Percentiles rank a stretch among this genome's conserved stretches.
Conservation (phyloP, 2,888 invertebrate species). For the Coremacera marginata region DNA sequence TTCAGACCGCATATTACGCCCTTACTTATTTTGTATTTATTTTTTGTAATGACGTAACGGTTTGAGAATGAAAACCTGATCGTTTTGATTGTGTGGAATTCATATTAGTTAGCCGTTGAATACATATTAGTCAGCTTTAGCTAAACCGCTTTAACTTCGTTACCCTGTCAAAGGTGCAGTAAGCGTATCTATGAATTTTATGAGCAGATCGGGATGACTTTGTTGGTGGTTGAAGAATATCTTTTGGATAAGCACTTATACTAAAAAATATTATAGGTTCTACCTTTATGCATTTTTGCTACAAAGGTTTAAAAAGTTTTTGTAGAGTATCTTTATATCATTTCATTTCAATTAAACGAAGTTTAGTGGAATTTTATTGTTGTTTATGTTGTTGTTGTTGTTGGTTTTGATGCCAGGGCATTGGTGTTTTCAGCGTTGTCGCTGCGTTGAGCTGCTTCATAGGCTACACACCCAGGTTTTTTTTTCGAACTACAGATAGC, state of each 20-base stretch:
- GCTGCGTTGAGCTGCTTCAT: neutral
- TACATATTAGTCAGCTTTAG: too few relatives aligned
- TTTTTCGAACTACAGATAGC: neutral
- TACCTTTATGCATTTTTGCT: too few relatives aligned
- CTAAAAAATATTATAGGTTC: too few relatives aligned
- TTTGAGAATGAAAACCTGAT: neutral
- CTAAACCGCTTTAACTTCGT: neutral
- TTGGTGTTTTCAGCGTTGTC: neutral
- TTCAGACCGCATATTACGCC: too few relatives aligned
- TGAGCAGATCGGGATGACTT: too few relatives aligned
- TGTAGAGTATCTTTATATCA: neutral
- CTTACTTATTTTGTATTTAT: neutral
- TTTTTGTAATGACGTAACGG: neutral
- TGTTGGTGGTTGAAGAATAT: too few relatives aligned
- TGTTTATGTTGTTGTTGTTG: neutral
- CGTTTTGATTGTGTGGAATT: too few relatives aligned
- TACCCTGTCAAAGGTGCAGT: neutral
- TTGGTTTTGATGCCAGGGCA: neutral
- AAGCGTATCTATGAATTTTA: neutral
- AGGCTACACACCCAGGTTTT: conserved; percentile 2
- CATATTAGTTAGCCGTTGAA: too few relatives aligned
- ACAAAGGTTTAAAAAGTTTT: neutral
- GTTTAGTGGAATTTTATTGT: neutral
- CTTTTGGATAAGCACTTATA: too few relatives aligned
- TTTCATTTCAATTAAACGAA: neutral